These are phyloP conservation scores for Calliphora vomitoria DNA, from an alignment of 2,888 invertebrate genomes.

Conservation along the genomic window DNA sequence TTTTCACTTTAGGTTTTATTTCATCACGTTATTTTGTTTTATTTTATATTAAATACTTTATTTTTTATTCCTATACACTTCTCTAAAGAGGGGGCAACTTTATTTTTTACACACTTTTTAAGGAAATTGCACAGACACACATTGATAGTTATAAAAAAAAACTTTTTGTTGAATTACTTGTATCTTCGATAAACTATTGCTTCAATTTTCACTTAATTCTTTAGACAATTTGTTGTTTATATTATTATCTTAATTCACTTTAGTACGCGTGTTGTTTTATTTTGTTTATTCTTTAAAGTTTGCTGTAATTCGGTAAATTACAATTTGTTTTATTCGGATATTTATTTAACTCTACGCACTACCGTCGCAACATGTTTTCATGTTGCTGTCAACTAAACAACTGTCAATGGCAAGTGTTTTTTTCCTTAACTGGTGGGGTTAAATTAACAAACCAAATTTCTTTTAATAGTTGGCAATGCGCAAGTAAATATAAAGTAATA, in stretches of 20 bases:
- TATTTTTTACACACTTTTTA: constrained; percentile 13
- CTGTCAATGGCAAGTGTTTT: constrained; percentile 56
- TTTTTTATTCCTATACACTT: background rate
- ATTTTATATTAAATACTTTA: background rate
- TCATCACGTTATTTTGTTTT: constrained; percentile 6
- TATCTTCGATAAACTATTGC: background rate
- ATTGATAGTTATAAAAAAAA: background rate
- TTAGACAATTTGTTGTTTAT: background rate
- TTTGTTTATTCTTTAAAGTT: constrained; percentile 25
- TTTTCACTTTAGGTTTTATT: constrained; percentile 1
- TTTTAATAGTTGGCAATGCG: constrained; percentile 32
- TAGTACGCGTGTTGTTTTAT: background rate
- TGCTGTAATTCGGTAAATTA: constrained; percentile 30
- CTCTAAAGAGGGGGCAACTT: background rate
- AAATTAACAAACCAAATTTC: background rate
- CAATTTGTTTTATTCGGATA: constrained; percentile 4
- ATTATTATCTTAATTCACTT: background rate
- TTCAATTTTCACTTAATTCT: background rate
- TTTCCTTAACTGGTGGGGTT: background rate
- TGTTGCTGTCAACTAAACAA: constrained; percentile 63
- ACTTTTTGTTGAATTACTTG: background rate
- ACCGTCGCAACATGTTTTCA: constrained; percentile 68
- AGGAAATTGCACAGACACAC: constrained; percentile 32
- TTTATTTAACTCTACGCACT: constrained; percentile 8
- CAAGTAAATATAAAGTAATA: background rate